Evolutionary conservation across 2,888 invertebrate species (phyloP).

Genomic region (Parochlus steinenii): DNA sequence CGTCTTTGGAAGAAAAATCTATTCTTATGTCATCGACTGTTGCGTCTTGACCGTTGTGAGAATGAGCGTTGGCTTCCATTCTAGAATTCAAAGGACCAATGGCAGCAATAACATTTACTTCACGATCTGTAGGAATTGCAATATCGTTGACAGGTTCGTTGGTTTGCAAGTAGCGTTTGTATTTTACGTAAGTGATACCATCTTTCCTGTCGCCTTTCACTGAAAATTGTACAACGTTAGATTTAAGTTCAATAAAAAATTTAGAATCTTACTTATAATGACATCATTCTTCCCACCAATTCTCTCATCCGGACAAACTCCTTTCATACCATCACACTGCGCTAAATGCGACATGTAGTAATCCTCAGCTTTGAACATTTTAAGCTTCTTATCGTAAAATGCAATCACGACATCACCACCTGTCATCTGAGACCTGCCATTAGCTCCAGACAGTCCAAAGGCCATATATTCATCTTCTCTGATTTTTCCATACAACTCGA

Average conservation of each 20-base stretch:
- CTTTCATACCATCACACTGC: constrained; percentile 65
- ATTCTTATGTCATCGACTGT: constrained; percentile 48
- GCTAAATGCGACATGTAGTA: constrained; percentile 69
- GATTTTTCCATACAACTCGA: constrained; percentile 62
- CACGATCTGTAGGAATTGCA: constrained; percentile 46
- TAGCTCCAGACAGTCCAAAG: constrained; percentile 68
- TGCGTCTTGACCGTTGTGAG: constrained; percentile 29
- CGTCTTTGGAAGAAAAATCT: constrained; percentile 59
- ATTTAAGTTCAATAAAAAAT: not conserved
- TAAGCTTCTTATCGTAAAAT: constrained; percentile 42
- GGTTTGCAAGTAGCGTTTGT: constrained; percentile 59
- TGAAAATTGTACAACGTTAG: constrained; percentile 16
- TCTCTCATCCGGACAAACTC: constrained; percentile 72
- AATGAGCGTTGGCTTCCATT: constrained; percentile 73
- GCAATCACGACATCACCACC: constrained; percentile 71
- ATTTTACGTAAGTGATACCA: constrained; percentile 66
- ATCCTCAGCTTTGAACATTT: constrained; percentile 58
- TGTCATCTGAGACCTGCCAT: constrained; percentile 54
- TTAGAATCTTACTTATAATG: constrained; percentile 33
- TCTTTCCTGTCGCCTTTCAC: constrained; percentile 60
- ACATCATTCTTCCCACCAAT: constrained; percentile 69
- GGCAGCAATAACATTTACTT: constrained; percentile 71
- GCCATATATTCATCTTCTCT: constrained; percentile 75
- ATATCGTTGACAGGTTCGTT: constrained; percentile 55
- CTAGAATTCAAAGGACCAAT: constrained; percentile 67